Evolutionary conservation across 1,140 invertebrate species (phyloP), one percentile per base, ranked within the genome.

Genomic region (Apolygus lucorum): DNA sequence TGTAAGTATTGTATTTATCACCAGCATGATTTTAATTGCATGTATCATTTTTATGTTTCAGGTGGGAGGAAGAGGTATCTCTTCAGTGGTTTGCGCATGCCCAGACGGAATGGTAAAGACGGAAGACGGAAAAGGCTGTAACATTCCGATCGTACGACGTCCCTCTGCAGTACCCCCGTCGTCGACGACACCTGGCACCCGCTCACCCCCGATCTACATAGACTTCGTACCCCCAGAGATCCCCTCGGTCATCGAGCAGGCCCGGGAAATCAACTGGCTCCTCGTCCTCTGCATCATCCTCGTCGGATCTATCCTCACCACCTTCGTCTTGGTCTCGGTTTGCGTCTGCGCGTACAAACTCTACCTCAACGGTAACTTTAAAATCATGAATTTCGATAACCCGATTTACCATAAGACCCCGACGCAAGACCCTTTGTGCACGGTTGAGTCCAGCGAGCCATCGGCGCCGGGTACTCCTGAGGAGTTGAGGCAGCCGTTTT

Each of bases 361-460:
- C 14, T 66, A 66, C 64, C 27, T 66, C 11, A 29, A 66, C n/a
- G 64, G 64, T n/a, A 66, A 66, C 28, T 29, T 66, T 25, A 66
- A 66, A 34, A 66, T 66, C n/a, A 66, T 66, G 64, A 66, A 34
- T n/a, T 66, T 66, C 28, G 64, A 66, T 28, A 66, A 66, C 64
- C 64, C 64, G 28, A 66, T 66, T 11, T 66, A 66, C 64, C 27
- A 66, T 21, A 66, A 66, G 24, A 66, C 64, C 17, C 27, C 64
- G 27, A 66, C 64, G 25, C 29, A 29, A 66, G 64, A 66, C 28
- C 64, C 64, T 27, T 42, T 29, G 14, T 66, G 27, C 2, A 34
- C 64, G 1, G 64, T 34, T 42, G 27, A 66, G 28, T 34, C 29
- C 11, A 66, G 14, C n/a, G 27, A 66, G 27, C 64, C 64, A 4